Base-by-base conservation (phyloP, 2,797 vertebrate genomes). In the Calcarius lapponicus region DNA sequence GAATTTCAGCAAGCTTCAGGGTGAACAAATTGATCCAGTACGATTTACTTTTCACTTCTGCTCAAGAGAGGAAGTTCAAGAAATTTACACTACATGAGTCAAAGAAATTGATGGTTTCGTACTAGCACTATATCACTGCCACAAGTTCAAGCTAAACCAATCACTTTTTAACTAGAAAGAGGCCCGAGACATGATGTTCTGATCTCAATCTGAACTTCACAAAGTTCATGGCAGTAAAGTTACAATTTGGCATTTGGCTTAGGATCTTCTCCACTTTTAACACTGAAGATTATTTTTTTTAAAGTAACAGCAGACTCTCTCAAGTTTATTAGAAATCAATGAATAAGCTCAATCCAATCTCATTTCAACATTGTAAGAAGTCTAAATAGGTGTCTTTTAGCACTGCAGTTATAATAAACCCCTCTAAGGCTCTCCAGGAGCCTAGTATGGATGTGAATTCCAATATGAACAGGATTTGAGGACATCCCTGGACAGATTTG, bases 351-450 rank as follows among this genome's bases (percentile, higher is more conserved):
- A 24, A 96, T 92, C 82, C 54, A 4, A 95, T 93, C 96, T 97
- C 93, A 95, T 97, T 96, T 97, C 95, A 95, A 90, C 93, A 93
- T 60, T 95, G 51, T 80, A 89, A 96, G 94, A 93, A 94, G 57
- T 74, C 91, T 95, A 97, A 97, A 97, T 90, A 96, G 95, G 79
- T 96, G 95, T 90, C 95, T 97, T 97, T 97, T 97, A 97, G 96
- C 89, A 90, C 80, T 97, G 86, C 79, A 95, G 92, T 96, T 96
- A 96, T 95, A 96, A 97, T 94, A 97, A 97, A 96, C 92, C 88
- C 82, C 80, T 90, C 81, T 91, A 96, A 96, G 87, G 88, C 93
- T 96, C 93, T 92, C 76, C 28, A 65, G 85, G 86, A 97, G 84
- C 94, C 88, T 94, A 80, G 88, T 56, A 90, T 93, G 90, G 92